Conservation (phyloP, 1,140 invertebrate species). For the Battus philenor region DNA sequence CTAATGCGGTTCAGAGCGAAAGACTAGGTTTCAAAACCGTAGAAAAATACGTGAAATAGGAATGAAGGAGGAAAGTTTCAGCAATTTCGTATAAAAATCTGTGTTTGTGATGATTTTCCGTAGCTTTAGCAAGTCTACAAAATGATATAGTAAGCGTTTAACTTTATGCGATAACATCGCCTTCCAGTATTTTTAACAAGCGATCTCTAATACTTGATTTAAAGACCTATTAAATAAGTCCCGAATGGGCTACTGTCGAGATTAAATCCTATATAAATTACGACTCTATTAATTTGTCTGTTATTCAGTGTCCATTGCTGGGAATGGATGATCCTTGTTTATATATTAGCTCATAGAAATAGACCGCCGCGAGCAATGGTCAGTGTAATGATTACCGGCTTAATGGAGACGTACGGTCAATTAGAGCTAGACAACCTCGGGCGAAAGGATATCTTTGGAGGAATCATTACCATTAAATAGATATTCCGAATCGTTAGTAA, state of each 20-base stretch:
- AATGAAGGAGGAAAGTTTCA: too few species aligned
- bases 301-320: slow-evolving; percentile 7
- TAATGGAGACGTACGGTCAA: slow-evolving; percentile 14
- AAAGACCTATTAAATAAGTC: slow-evolving; percentile 15
- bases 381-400: slow-evolving; percentile 7
- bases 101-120: too few species aligned
- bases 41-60: too few species aligned
- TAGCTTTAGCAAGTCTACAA: neutral
- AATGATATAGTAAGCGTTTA: too few species aligned
- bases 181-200: neutral
- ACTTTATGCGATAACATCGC: slow-evolving; percentile 6
- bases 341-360: slow-evolving; percentile 12
- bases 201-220: slow-evolving; percentile 6
- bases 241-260: slow-evolving; percentile 20
- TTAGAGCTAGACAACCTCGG: neutral
- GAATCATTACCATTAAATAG: too few species aligned
- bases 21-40: too few species aligned
- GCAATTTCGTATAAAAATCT: too few species aligned
- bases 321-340: slow-evolving; percentile 4
- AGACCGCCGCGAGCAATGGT: slow-evolving; percentile 5
- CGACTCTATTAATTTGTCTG: slow-evolving; percentile 18
- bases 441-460: slow-evolving; percentile 1
- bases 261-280: slow-evolving; percentile 22
- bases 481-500: too few species aligned
- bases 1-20: too few species aligned